Evolutionary conservation across 2,888 invertebrate species (phyloP), one percentile per base, ranked within the genome.

Genomic region (Mesorhabditis sp.): DNA sequence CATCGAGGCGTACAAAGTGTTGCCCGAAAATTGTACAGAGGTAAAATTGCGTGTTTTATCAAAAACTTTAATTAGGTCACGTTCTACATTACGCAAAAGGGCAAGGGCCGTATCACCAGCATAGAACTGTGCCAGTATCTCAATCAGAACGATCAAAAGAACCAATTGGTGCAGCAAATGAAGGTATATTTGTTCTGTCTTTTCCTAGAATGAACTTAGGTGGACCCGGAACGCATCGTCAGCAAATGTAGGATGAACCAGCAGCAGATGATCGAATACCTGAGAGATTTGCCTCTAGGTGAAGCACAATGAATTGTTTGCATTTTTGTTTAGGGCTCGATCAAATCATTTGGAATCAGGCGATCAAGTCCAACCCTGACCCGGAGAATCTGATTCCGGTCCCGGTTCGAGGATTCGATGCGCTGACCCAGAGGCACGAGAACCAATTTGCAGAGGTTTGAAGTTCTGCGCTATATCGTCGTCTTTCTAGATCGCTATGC

Each of bases 21-120:
- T 50, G 7, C 58, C 58, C 58, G 58, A 50, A n/a, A 50, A 50
- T n/a, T 50, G 58, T 50, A 50, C 58, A n/a, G 58, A 50, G 58
- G 58, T 50, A 13, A n/a, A 50, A 50, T n/a, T 50, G n/a, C 7
- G n/a, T 13, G 58, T 50, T 50, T 50, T 50, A 13, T 50, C n/a
- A 50, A 10, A 10, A 10, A 50, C n/a, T 2, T 50, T 50, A 50
- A 50, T 50, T 50, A 50, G 58, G 58, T 50, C 7, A 50, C 58
- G 2, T 50, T 50, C 10, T 50, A 50, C 58, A n/a, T 50, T 10
- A 50, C 58, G 7, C 58, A 50, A n/a, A 50, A 50, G n/a, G 58
- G 58, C 58, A 50, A 50, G n/a, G 58, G 58, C 7, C 58, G 58
- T 13, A 50, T 50, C 7, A 50, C 58, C 7, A 50, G 58, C n/a